Evolutionary conservation across 2,888 invertebrate species (phyloP).

Genomic region (Leptinotarsa rubiginosa): DNA sequence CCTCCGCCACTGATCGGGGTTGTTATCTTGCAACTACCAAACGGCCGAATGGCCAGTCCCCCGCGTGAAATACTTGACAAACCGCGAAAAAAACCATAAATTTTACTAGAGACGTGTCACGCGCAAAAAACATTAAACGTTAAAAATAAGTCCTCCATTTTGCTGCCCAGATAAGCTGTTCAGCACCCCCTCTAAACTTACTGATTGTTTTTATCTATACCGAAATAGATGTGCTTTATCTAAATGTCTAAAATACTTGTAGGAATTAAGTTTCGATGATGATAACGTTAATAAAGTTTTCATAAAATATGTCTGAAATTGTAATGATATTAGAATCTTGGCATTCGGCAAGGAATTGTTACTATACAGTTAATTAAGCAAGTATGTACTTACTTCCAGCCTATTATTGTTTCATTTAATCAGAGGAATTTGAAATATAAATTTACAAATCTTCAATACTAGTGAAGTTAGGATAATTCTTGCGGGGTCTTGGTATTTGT

Average conservation of each 20-base stretch:
- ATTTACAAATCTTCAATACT: too few relatives aligned
- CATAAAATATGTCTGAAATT: not conserved
- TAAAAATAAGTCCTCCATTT: conserved; percentile 57
- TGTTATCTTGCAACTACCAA: conserved; percentile 40
- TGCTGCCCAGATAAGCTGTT: conserved; percentile 50
- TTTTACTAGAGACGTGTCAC: conserved; percentile 56
- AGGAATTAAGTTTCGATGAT: conserved; percentile 11
- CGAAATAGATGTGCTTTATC: conserved; percentile 40
- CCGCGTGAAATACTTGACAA: conserved; percentile 48
- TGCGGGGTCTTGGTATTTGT: too few relatives aligned
- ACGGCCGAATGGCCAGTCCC: conserved; percentile 43
- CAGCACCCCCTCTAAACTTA: conserved; percentile 44
- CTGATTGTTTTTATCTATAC: conserved; percentile 46
- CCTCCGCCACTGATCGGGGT: conserved; percentile 31
- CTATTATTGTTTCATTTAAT: too few relatives aligned
- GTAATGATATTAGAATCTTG: not conserved
- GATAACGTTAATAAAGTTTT: not conserved
- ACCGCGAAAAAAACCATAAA: conserved; percentile 56
- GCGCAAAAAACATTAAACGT: conserved; percentile 56
- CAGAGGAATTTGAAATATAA: too few relatives aligned
- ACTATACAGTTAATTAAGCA: too few relatives aligned
- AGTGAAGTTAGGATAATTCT: too few relatives aligned
- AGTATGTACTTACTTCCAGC: too few relatives aligned
- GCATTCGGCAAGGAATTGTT: too few relatives aligned
- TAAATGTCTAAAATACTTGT: conserved; percentile 33